These are phyloP conservation scores for Cerastoderma edule DNA, from an alignment of 2,888 invertebrate species.

Conservation along the genomic window DNA sequence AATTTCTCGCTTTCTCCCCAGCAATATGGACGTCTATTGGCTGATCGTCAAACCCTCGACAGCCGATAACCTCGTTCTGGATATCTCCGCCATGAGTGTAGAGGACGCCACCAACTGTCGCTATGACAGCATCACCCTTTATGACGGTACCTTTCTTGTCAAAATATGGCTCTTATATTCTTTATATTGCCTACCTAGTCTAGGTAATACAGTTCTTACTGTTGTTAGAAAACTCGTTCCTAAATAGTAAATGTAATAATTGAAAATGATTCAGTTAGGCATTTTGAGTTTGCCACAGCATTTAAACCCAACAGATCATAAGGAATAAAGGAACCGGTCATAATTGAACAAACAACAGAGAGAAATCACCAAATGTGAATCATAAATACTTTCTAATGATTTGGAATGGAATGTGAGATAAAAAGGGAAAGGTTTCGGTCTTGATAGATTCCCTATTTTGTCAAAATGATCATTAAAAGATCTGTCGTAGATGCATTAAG, in stretches of 20 bases:
- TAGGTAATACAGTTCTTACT: background rate
- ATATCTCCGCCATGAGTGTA: slow-evolving; percentile 14
- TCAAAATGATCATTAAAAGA: no score
- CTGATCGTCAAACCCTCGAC: slow-evolving; percentile 33
- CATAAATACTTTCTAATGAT: no score
- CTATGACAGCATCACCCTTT: slow-evolving; percentile 30
- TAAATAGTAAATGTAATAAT: background rate
- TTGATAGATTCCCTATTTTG: no score
- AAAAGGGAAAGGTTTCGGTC: no score
- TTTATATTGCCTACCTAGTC: background rate
- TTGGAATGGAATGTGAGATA: no score
- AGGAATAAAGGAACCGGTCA: no score
- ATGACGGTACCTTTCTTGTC: slow-evolving; percentile 46
- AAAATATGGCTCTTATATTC: background rate
- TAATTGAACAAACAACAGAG: no score
- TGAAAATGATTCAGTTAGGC: background rate
- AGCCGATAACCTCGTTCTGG: slow-evolving; percentile 26
- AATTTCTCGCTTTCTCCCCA: background rate
- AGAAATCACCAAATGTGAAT: no score
- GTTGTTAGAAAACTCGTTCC: background rate
- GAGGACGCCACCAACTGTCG: slow-evolving; percentile 16
- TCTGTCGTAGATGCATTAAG: no score
- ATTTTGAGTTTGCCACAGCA: no score
- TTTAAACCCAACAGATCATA: no score
- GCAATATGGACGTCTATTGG: slow-evolving; percentile 27